Base-by-base conservation (phyloP, 2,888 invertebrate species). In the Gryllus longicercus region DNA sequence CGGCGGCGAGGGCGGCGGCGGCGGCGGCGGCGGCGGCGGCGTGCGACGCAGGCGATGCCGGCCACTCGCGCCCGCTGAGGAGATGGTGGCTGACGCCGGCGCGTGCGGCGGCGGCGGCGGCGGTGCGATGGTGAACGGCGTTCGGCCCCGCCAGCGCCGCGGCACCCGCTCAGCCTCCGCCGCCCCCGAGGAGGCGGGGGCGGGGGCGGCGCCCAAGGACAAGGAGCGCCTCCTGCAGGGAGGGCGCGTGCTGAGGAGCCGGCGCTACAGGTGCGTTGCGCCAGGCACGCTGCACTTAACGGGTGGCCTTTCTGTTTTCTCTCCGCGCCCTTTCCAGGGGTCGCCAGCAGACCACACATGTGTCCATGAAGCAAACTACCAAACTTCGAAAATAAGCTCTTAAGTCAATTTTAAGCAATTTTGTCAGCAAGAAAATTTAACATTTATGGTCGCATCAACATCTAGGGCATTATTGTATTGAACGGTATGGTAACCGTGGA, bases 251-350 rank as follows among this genome's bases (percentile, higher is more conserved):
- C 90, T 93, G 83, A 90, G 93, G 85, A 93, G 91, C 89, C 92
- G 93, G 85, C 89, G 92, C 85, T 91, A 92, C 87, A 93, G 91
- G 88, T 91, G 93, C 93, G 93, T 87, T 10, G 50, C 23, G 18
- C 18, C n/a, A 14, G 14, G 63, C 14, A 11, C 14, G 2, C 63
- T 5, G 63, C 12, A 51, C 11, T 14, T 51, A 2, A 63, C 5
- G 2, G 2, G 12, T 16, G 63, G 0, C 11, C 10, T 63, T 63
- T n/a, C n/a, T 63, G 63, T 63, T 10, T 63, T 3, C 63, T 38
- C 38, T 38, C 38, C 38, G 3, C 38, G 5, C 3, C 38, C 38
- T 38, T 38, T 38, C 38, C 38, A 5, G 38, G 5, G 8, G 38
- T 38, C 38, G 38, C 38, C 8, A 38, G 38, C 38, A 38, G 38